Conservation (phyloP, 2,113 vertebrate species). For the Lepidothrix coronata region DNA sequence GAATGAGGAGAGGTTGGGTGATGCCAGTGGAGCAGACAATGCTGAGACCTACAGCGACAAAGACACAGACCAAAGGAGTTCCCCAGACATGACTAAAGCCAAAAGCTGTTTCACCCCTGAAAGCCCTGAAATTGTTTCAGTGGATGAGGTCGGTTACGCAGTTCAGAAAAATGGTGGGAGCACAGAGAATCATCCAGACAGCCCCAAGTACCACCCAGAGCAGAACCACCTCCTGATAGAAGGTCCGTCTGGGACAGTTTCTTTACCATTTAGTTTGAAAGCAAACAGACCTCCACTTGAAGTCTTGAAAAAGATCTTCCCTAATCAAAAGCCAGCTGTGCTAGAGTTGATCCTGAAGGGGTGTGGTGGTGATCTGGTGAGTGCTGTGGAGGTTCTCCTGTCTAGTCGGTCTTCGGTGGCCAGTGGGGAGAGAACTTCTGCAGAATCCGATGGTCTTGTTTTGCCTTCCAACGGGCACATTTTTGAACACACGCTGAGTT, state of each 20-base stretch:
- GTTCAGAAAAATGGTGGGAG: conserved; percentile 75
- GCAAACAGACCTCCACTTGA: conserved; percentile 93
- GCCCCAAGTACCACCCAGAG: conserved; percentile 82
- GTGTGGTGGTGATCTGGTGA: conserved; percentile 93
- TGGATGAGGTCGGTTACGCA: conserved; percentile 82
- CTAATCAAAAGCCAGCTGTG: conserved; percentile 91
- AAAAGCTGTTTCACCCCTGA: conserved; percentile 87
- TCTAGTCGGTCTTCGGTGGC: conserved; percentile 83
- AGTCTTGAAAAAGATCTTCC: conserved; percentile 96
- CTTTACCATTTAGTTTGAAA: conserved; percentile 88
- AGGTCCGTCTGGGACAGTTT: conserved; percentile 87
- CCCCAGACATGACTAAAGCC: conserved; percentile 85
- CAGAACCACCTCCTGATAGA: conserved; percentile 88
- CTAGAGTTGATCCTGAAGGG: conserved; percentile 95
- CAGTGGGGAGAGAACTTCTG: conserved; percentile 72
- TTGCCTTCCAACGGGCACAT: conserved; percentile 87
- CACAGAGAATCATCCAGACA: conserved; percentile 77
- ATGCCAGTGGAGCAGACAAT: conserved; percentile 79
- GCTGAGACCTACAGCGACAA: conserved; percentile 88
- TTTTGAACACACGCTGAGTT: conserved; percentile 88
- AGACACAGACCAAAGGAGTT: conserved; percentile 86
- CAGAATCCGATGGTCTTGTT: conserved; percentile 81
- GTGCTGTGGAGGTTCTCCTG: conserved; percentile 93
- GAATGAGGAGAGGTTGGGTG: conserved; percentile 83
- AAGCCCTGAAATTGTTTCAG: conserved; percentile 83